These are phyloP conservation scores for Eucera pruinosa DNA, from an alignment of 2,888 invertebrate species.

Conservation along the genomic window DNA sequence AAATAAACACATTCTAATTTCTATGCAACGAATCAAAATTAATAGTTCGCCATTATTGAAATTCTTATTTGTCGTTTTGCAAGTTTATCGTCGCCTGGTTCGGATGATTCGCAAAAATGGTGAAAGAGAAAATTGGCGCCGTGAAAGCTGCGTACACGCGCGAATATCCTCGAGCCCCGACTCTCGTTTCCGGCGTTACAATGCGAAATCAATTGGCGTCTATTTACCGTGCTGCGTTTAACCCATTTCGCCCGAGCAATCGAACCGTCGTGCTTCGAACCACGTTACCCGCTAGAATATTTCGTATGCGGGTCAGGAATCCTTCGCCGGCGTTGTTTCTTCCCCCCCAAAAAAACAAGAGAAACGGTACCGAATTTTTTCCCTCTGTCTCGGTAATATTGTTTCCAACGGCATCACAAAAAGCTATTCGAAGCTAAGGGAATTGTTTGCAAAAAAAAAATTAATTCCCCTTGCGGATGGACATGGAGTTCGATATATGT, in stretches of 20 bases:
- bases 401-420: no score
- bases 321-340: background rate
- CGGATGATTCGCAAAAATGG: background rate
- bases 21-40: no score
- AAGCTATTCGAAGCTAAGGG: no score
- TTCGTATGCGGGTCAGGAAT: slow-evolving; percentile 21
- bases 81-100: background rate
- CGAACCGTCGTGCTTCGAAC: slow-evolving; percentile 11
- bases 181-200: slow-evolving; percentile 27
- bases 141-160: background rate
- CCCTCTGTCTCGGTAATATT: background rate
- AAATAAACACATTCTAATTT: no score
- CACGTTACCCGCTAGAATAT: slow-evolving; percentile 12
- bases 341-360: background rate
- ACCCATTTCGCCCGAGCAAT: slow-evolving; percentile 40
- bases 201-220: slow-evolving; percentile 46
- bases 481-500: no score
- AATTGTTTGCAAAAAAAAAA: no score
- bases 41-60: no score
- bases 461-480: no score
- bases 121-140: background rate
- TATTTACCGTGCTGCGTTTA: slow-evolving; percentile 48
- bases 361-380: background rate
- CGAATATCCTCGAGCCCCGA: slow-evolving; percentile 5
- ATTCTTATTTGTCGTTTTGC: no score